Percentiles rank a stretch among this genome's conserved stretches.
These are phyloP conservation scores for Bombylius discolor DNA, from an alignment of 2,888 invertebrate genomes.

Conservation along the genomic window DNA sequence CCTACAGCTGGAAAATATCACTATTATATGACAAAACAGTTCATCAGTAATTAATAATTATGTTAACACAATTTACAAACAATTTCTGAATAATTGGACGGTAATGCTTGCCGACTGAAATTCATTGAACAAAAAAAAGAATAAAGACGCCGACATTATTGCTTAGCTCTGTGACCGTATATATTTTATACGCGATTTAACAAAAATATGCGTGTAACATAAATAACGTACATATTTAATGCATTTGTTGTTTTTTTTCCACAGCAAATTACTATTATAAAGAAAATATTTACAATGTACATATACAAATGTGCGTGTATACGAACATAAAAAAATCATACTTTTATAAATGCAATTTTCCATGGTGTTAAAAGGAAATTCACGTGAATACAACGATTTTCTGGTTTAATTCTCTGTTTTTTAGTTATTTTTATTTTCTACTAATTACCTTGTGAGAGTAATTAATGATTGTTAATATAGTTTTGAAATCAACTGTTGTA, in stretches of 20 bases:
- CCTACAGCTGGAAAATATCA: too few species aligned
- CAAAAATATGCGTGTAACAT: too few species aligned
- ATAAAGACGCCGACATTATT: constrained; percentile 9
- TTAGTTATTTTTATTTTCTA: background rate
- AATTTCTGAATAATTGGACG: constrained; percentile 13
- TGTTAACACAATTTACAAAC: constrained; percentile 14
- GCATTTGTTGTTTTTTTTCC: too few species aligned
- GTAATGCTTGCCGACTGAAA: background rate
- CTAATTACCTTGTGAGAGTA: background rate
- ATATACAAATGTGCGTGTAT: background rate
- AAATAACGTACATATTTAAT: too few species aligned
- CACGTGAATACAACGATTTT: background rate
- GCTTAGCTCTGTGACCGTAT: too few species aligned
- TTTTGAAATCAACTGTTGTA: too few species aligned
- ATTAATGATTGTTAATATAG: background rate
- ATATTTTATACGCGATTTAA: too few species aligned
- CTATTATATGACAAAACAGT: background rate
- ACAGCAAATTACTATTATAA: too few species aligned
- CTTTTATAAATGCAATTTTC: background rate
- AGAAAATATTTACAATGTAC: too few species aligned
- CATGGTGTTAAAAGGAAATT: background rate
- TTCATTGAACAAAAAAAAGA: background rate
- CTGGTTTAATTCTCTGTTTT: background rate
- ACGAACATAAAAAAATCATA: background rate
- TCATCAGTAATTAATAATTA: constrained; percentile 11